Percentiles rank a stretch among this genome's conserved stretches.
phyloP scores from a whole-genome alignment of 2,888 invertebrate species.

The Boloria selene region DNA sequence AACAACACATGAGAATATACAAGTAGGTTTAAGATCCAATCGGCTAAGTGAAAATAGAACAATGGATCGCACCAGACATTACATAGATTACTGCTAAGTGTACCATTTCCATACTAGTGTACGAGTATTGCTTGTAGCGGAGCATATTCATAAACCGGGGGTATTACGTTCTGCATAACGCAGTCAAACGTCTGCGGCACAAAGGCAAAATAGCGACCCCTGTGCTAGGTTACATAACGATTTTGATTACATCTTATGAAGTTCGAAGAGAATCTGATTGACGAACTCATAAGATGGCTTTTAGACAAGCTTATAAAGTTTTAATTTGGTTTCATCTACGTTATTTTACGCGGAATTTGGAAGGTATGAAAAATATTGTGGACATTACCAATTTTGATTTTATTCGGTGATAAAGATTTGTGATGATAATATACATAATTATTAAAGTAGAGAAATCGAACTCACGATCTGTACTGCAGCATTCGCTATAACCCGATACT shows the following conservation, averaged over 20 bases:
- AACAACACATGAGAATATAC: constrained; percentile 7
- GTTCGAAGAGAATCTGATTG: constrained; percentile 10
- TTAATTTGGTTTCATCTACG: no score
- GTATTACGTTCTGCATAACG: constrained; percentile 34
- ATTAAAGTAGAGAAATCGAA: no score
- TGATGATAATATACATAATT: no score
- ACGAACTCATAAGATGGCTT: constrained; percentile 1
- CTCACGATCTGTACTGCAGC: no score
- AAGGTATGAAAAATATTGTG: no score
- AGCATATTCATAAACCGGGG: constrained; percentile 38
- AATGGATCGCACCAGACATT: constrained; percentile 20
- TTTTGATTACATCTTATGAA: constrained; percentile 22
- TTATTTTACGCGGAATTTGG: neutral
- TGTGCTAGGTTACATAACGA: constrained; percentile 20
- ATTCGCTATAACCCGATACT: no score
- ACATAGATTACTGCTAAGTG: constrained; percentile 23
- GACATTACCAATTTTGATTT: no score
- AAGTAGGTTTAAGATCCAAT: constrained; percentile 26
- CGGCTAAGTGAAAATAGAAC: constrained; percentile 28
- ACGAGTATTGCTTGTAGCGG: constrained; percentile 15
- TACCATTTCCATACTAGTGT: constrained; percentile 11
- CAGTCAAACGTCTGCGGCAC: constrained; percentile 21
- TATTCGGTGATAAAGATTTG: no score
- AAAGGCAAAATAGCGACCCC: constrained; percentile 26
- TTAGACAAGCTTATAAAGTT: neutral